Conservation (phyloP, 2,888 invertebrate species). For the Campaea margaritaria region DNA sequence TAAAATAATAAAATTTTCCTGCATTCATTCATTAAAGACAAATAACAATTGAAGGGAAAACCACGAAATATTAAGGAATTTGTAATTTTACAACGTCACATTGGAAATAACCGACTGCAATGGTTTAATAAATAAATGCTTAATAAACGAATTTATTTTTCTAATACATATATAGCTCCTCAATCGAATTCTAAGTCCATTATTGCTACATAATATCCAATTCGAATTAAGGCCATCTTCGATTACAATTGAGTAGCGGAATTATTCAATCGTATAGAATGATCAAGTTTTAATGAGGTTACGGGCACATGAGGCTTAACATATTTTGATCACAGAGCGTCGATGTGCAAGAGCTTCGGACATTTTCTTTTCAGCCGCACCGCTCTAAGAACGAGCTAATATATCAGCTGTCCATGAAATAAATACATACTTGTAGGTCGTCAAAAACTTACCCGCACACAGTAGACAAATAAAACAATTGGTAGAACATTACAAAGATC, state of each 20-base stretch:
- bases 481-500: too few relatives aligned
- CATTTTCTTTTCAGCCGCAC: too few relatives aligned
- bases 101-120: too few relatives aligned
- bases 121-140: background rate
- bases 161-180: background rate
- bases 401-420: too few relatives aligned
- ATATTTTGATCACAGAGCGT: too few relatives aligned
- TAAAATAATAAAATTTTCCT: background rate
- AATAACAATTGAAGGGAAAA: background rate
- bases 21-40: background rate
- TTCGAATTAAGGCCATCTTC: conserved; percentile 27
- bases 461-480: too few relatives aligned
- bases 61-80: background rate
- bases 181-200: conserved; percentile 1
- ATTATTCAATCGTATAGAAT: conserved; percentile 15
- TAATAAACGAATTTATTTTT: background rate
- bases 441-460: too few relatives aligned
- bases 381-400: too few relatives aligned
- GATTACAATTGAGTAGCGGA: conserved; percentile 24
- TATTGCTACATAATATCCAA: conserved; percentile 8
- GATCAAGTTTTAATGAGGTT: conserved; percentile 8
- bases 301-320: background rate
- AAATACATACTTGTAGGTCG: too few relatives aligned
- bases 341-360: too few relatives aligned
- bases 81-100: too few relatives aligned